Conservation (phyloP, 2,888 invertebrate genomes). For the Microdon myrmicae region DNA sequence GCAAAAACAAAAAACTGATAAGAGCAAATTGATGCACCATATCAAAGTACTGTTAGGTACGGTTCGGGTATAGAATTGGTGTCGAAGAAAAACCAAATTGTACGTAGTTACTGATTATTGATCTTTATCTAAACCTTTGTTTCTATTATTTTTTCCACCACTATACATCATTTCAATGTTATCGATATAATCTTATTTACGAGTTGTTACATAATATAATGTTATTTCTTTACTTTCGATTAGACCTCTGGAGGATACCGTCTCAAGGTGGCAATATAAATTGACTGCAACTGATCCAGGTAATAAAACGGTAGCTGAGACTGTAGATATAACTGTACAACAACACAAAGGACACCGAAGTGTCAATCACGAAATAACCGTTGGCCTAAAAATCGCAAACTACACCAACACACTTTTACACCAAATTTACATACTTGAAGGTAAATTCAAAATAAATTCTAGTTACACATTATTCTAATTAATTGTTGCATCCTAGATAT, state of each 20-base stretch:
- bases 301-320: conserved; percentile 77
- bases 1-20: too few relatives aligned
- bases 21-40: too few relatives aligned
- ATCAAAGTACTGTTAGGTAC: too few relatives aligned
- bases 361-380: conserved; percentile 83
- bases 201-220: background rate
- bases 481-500: conserved; percentile 58
- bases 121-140: too few relatives aligned
- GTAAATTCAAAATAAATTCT: conserved; percentile 53
- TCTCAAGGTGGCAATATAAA: conserved; percentile 83
- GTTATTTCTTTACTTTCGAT: conserved; percentile 33
- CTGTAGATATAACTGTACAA: conserved; percentile 81
- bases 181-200: background rate
- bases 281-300: conserved; percentile 84
- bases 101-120: too few relatives aligned
- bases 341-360: conserved; percentile 82
- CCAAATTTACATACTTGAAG: conserved; percentile 77
- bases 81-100: too few relatives aligned
- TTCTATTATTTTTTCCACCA: too few relatives aligned
- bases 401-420: too few relatives aligned
- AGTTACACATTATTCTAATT: background rate
- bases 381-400: conserved; percentile 76
- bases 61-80: too few relatives aligned
- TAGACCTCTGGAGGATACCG: conserved; percentile 83
- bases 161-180: too few relatives aligned